Conservation (phyloP, 2,888 invertebrate species). For the Lumbricus terrestris region DNA sequence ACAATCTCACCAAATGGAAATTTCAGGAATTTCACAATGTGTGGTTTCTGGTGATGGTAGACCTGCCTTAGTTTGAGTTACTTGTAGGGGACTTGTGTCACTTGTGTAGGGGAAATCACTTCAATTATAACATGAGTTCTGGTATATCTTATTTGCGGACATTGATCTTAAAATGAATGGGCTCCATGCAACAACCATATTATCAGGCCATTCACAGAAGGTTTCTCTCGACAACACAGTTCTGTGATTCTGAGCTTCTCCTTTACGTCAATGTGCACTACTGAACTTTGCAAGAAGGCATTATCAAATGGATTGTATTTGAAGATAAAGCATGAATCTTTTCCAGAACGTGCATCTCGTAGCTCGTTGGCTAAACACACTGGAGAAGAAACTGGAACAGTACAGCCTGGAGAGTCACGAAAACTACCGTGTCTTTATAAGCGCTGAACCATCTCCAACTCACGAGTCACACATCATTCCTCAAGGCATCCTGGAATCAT, state of each 20-base stretch:
- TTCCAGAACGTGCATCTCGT: slow-evolving; percentile 90
- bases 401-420: slow-evolving; percentile 77
- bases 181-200: background rate
- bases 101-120: too few relatives aligned
- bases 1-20: too few relatives aligned
- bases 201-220: background rate
- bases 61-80: too few relatives aligned
- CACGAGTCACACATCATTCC: slow-evolving; percentile 88
- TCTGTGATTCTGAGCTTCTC: background rate
- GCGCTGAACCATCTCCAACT: slow-evolving; percentile 88
- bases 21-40: too few relatives aligned
- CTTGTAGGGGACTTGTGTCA: too few relatives aligned
- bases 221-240: background rate
- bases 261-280: background rate
- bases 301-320: background rate
- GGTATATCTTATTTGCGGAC: background rate
- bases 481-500: slow-evolving; percentile 82
- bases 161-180: background rate
- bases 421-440: slow-evolving; percentile 84
- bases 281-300: too few relatives aligned
- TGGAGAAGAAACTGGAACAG: slow-evolving; percentile 88
- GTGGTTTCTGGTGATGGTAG: too few relatives aligned
- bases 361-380: slow-evolving; percentile 83
- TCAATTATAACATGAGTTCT: too few relatives aligned
- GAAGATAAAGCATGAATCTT: background rate